These are phyloP conservation scores for Scyliorhinus canicula DNA, from an alignment of 2,797 vertebrate genomes.

Conservation along the genomic window DNA sequence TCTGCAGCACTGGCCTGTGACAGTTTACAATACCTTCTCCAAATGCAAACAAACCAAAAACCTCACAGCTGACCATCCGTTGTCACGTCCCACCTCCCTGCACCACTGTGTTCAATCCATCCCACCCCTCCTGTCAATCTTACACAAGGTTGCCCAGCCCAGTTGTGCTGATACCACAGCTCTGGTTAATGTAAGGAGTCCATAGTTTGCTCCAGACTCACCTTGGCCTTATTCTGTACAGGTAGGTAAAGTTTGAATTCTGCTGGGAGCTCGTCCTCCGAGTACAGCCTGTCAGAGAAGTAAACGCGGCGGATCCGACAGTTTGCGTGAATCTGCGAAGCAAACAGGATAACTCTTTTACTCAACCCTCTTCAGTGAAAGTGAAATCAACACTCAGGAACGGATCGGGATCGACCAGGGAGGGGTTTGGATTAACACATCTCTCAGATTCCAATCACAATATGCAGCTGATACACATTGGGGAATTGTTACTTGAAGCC, in stretches of 20 bases:
- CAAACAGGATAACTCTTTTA: not conserved
- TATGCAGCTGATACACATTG: not conserved
- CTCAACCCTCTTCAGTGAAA: not conserved
- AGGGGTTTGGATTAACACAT: not conserved
- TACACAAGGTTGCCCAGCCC: not conserved
- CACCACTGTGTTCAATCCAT: not conserved
- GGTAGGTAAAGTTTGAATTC: conserved; percentile 96
- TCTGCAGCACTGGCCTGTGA: not conserved
- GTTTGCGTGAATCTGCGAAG: conserved; percentile 86
- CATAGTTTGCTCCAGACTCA: conserved; percentile 48
- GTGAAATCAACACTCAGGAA: not conserved
- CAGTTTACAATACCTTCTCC: not conserved
- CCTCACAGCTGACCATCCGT: no score
- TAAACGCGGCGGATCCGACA: conserved; percentile 93
- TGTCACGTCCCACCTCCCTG: no score
- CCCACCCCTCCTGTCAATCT: not conserved
- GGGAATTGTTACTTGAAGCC: no score
- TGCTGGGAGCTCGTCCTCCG: conserved; percentile 90
- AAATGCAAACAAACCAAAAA: not conserved
- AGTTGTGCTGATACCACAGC: not conserved
- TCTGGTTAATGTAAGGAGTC: not conserved
- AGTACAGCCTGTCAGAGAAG: conserved; percentile 93
- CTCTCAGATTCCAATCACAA: not conserved
- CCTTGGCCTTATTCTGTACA: conserved; percentile 93
- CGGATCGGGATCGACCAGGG: not conserved